Percentiles rank a stretch among this genome's conserved stretches.
phyloP scores from a whole-genome alignment of 2,888 invertebrate species.

The Tinea semifulvella region DNA sequence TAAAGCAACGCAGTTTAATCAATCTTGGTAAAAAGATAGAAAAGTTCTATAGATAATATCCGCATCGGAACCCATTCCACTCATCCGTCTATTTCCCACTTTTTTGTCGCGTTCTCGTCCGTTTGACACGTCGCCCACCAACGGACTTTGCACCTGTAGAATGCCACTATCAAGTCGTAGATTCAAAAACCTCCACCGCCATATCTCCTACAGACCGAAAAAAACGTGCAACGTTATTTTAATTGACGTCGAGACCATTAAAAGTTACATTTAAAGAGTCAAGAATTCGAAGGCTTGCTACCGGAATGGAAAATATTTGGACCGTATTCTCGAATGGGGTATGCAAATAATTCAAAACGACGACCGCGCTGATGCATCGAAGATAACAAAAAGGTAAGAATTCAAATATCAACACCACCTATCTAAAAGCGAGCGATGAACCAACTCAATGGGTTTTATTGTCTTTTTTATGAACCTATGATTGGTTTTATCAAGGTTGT shows the following conservation, averaged over 20 bases:
- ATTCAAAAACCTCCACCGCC: constrained; percentile 50
- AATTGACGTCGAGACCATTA: constrained; percentile 54
- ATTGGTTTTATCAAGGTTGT: not conserved
- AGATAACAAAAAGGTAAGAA: constrained; percentile 10
- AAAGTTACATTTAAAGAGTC: constrained; percentile 40
- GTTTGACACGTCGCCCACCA: constrained; percentile 51
- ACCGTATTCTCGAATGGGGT: constrained; percentile 35
- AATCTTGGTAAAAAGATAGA: not conserved
- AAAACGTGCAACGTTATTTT: constrained; percentile 47
- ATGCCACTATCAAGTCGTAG: constrained; percentile 33
- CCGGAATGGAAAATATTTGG: constrained; percentile 50
- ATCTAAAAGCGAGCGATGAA: not conserved
- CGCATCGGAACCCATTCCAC: not conserved
- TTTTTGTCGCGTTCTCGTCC: constrained; percentile 24
- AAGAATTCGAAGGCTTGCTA: constrained; percentile 47
- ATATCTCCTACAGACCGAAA: constrained; percentile 30
- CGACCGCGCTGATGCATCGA: constrained; percentile 18
- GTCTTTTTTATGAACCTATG: not conserved
- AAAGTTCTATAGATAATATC: too few species aligned
- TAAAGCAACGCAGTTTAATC: not conserved
- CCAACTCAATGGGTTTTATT: constrained; percentile 3
- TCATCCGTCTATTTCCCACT: constrained; percentile 29
- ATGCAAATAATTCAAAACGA: constrained; percentile 55
- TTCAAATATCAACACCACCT: constrained; percentile 8
- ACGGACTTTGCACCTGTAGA: constrained; percentile 54